Conservation (phyloP, 2,797 vertebrate species). For the Enteromius fasciolatus region DNA sequence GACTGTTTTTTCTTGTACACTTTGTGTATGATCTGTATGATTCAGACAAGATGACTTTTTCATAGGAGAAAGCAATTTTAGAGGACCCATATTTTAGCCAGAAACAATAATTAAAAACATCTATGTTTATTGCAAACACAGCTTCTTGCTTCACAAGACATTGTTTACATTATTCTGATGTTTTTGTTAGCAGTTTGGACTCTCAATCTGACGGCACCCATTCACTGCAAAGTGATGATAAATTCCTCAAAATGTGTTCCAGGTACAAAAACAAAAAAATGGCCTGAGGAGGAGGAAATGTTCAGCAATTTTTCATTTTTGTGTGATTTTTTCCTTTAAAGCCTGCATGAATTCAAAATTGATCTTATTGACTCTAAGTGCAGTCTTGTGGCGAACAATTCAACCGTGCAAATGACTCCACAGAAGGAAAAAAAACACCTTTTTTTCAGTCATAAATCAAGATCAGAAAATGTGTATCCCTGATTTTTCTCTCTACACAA, state of each 20-base stretch:
- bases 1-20: neutral
- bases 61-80: neutral
- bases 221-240: neutral
- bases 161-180: neutral
- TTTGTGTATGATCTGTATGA: neutral
- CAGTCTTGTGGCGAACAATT: neutral
- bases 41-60: neutral
- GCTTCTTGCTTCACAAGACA: neutral
- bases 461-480: neutral
- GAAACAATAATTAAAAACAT: neutral
- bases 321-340: neutral
- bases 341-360: neutral
- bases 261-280: neutral
- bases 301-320: neutral
- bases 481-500: neutral
- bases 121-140: neutral
- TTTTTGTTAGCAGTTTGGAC: neutral
- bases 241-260: neutral
- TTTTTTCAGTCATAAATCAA: neutral
- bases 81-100: neutral
- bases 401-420: neutral
- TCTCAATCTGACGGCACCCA: neutral
- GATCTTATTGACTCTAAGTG: neutral
- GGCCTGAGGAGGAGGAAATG: neutral
- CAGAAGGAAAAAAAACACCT: neutral